Percentiles rank a stretch among this genome's conserved stretches.
Conservation (phyloP, 2,797 vertebrate species). For the Mus minutoides region DNA sequence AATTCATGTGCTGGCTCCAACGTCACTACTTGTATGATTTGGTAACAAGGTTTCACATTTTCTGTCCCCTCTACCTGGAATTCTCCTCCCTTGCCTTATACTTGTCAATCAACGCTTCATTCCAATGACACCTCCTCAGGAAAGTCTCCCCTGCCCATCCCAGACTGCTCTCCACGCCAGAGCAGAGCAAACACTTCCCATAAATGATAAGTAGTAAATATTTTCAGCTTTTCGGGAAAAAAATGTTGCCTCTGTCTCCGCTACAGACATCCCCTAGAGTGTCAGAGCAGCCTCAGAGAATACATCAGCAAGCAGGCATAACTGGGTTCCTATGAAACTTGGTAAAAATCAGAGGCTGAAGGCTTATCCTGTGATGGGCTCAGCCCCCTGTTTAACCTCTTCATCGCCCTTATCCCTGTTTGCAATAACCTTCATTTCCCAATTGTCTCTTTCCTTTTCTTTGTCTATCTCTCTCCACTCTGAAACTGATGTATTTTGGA, state of each 20-base stretch:
- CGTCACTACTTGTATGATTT: neutral
- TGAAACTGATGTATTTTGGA: neutral
- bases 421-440: neutral
- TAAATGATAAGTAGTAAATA: neutral
- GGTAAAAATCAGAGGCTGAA: neutral
- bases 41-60: no score
- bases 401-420: fast-evolving
- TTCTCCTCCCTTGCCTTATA: neutral
- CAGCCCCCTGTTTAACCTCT: neutral
- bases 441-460: neutral
- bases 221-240: neutral
- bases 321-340: neutral
- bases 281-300: neutral
- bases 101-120: neutral
- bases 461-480: neutral
- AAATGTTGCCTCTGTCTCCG: neutral
- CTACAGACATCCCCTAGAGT: neutral
- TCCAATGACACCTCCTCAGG: neutral
- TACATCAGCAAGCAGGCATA: neutral
- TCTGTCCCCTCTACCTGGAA: neutral
- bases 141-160: neutral
- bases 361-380: neutral
- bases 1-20: neutral
- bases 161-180: neutral
- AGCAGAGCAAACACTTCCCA: neutral